Base-by-base conservation (phyloP, 2,113 vertebrate genomes). In the Recurvirostra avosetta region DNA sequence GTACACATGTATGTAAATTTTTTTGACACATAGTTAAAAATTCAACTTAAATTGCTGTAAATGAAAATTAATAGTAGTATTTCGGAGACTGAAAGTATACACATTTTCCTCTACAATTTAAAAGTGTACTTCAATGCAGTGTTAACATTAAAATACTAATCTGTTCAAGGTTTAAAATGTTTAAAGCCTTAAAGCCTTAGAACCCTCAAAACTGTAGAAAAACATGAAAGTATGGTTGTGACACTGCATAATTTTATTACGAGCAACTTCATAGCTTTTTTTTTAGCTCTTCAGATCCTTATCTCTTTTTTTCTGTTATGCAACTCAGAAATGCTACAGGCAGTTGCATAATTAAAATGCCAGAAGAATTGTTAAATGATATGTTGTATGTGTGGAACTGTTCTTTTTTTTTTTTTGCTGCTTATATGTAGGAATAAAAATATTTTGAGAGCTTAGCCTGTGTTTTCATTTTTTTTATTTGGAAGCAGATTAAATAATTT, bases 301-400 rank as follows among this genome's bases (percentile, higher is more conserved):
- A 56, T 92, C 86, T 92, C 4, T 92, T 83, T n/a, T 80, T 80
- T 93, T 95, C 68, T 84, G 23, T 86, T 91, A 59, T 11, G 72
- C 72, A 96, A 52, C 65, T 81, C n/a, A 47, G 30, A 88, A 94
- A 62, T 93, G 78, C 86, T 96, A 84, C 52, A 72, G 71, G 90
- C 86, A 93, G 79, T 93, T 96, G 83, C 86, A 23, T 92, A 91
- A 88, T 52, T 88, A 66, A 93, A 95, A 84, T 92, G 52, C 82
- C 82, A 77, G 61, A 70, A 88, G 43, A 80, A 71, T 88, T 95
- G 63, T 93, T 96, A 94, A 86, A 77, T 86, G 41, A 47, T 82
- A 34, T 26, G 68, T 53, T 86, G 21, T 90, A 40, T 21, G 19
- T 77, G 59, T 93, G 59, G 52, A 93, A 59, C 26, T 70, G 38